Evolutionary conservation across 2,797 vertebrate species (phyloP), one percentile per base, ranked within the genome.

Genomic region (Enteromius anoplus): DNA sequence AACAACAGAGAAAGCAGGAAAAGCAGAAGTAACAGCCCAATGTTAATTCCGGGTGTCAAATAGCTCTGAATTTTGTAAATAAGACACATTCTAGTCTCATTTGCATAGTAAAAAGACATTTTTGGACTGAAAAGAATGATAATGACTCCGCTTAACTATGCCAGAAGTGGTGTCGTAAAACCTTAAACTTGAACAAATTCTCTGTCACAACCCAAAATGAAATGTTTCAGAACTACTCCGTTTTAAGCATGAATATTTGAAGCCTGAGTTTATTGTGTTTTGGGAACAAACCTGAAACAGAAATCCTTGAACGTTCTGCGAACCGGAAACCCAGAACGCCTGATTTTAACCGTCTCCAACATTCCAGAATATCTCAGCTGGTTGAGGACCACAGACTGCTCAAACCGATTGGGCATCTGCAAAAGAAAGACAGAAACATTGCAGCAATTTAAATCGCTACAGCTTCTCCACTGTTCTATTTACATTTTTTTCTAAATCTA

Each of bases 281-380:
- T 5, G 11, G 3, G 11, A 4, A 83, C 87, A 90, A 89, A 97
- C 97, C 97, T 97, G 92, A 90, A 92, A 89, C 95, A 97, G 91
- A 99, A 99, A 86, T 98, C 97, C 58, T 96, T 95, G 85, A 98
- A 96, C 3, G 95, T 93, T 85, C 97, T 96, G 19, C 98, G 92
- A 77, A 99, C 90, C 0, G 98, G 97, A 87, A 98, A 98, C 2
- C 98, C 98, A 0, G 95, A 95, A 82, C 95, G 95, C 5, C 98
- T 95, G 68, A 99, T 99, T 91, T 96, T 94, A 53, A 99, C 98
- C 0, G 97, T 99, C 92, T 99, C 97, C 92, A 99, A 60, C 97
- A 99, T 99, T 80, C 98, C 98, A 0, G 98, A 99, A 88, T 99
- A 99, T 26, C 95, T 92, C 91, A 99, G 94, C 93, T 99, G 98